These are phyloP conservation scores for Eclectus roratus DNA, from an alignment of 2,113 vertebrate genomes.

Conservation along the genomic window DNA sequence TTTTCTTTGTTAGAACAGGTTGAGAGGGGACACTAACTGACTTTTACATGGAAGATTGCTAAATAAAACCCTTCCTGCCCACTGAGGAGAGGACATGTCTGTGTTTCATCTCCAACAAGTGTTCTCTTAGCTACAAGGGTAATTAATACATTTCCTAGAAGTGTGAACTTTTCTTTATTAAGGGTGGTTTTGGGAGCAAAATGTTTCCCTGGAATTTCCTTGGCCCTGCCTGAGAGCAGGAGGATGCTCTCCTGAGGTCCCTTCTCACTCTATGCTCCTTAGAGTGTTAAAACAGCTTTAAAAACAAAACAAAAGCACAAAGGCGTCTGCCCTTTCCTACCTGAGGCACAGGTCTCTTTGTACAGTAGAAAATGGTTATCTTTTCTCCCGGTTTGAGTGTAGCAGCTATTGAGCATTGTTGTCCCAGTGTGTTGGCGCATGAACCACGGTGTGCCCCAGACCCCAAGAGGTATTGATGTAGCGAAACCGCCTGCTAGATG, in stretches of 20 bases:
- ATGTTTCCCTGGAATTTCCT: neutral
- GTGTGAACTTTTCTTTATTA: neutral
- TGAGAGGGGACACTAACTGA: neutral
- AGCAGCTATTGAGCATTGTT: neutral
- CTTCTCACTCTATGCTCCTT: neutral
- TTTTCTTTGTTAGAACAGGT: neutral
- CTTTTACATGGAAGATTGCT: neutral
- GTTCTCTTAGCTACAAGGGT: neutral
- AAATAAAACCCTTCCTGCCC: neutral
- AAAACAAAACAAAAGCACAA: neutral
- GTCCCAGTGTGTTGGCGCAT: neutral
- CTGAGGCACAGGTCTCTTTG: neutral
- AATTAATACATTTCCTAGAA: neutral
- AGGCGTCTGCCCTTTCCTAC: neutral
- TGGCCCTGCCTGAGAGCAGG: neutral
- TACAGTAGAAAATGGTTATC: neutral
- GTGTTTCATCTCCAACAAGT: neutral
- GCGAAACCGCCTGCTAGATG: neutral
- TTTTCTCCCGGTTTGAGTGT: neutral
- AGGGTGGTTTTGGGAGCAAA: neutral
- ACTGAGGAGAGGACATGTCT: neutral
- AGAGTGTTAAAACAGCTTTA: neutral
- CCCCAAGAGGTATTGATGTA: neutral
- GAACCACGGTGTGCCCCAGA: neutral
- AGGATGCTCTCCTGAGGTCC: neutral